Evolutionary conservation across 2,888 invertebrate genomes (phyloP), one percentile per base, ranked within the genome.

Genomic region (Stenurella melanura): DNA sequence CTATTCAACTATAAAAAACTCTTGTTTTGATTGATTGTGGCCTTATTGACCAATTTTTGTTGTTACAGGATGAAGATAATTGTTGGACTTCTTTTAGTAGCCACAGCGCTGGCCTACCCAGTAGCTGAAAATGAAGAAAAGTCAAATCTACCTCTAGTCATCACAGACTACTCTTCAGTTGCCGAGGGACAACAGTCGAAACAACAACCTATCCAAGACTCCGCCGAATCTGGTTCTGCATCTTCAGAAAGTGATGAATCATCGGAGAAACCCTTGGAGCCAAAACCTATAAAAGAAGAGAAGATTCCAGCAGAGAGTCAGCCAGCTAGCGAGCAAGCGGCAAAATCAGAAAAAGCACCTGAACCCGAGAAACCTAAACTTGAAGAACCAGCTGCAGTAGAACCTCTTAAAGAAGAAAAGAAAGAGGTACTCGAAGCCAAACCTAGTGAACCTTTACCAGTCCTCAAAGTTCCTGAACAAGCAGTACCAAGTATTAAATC

Each of bases 21-120:
- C n/a, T n/a, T n/a, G n/a, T n/a, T n/a, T n/a, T n/a, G n/a, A n/a
- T n/a, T n/a, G n/a, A n/a, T n/a, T 4, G 21, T 3, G 21, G 21
- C 21, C 21, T 26, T 26, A 15, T 19, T 50, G 15, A 56, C 21
- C 26, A 34, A 9, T n/a, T 50, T 19, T 7, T 50, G 42, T 80
- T 79, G 69, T 80, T 82, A 85, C 88, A 93, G 93, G 90, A 94
- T 93, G 93, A 93, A 93, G 91, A 89, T 93, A 87, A 90, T 93
- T 88, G 85, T 93, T 86, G 87, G 93, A 87, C 87, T 93, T 86
- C 91, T 93, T 88, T 89, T 93, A 85, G 91, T 91, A 87, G 91
- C 87, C 69, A 87, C 89, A 21, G 90, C 87, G 42, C 85, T 92
- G 85, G 91, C 93, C 56, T 92, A 92, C 91, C 94, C 94, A 68